Percentiles rank a stretch among this genome's conserved stretches.
Conservation (phyloP, 2,888 invertebrate species). For the Scelioninae gen. 2 region DNA sequence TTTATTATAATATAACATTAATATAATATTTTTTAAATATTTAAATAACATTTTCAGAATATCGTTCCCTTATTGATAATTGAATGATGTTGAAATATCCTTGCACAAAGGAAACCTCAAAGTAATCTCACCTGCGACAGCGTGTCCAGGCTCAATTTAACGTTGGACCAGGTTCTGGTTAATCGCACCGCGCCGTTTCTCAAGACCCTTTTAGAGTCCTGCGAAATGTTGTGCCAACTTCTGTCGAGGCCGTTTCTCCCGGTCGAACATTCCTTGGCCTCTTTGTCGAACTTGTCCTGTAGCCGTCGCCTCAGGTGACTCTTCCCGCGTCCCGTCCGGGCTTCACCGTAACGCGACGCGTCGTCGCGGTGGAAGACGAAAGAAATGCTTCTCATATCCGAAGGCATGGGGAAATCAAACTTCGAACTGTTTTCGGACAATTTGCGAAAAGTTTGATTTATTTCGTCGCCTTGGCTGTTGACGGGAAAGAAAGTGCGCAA, state of each 20-base stretch:
- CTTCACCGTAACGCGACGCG: conserved; percentile 61
- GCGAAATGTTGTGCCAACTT: conserved; percentile 75
- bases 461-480: too few relatives aligned
- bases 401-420: conserved; percentile 68
- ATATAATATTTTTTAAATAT: too few relatives aligned
- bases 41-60: too few relatives aligned
- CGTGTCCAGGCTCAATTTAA: conserved; percentile 81
- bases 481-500: too few relatives aligned
- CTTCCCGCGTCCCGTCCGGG: conserved; percentile 63
- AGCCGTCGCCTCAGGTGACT: conserved; percentile 70
- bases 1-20: too few relatives aligned
- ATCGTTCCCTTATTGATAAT: too few relatives aligned
- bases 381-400: conserved; percentile 73
- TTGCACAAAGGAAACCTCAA: too few relatives aligned
- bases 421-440: too few relatives aligned
- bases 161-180: conserved; percentile 81
- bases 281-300: conserved; percentile 73
- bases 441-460: too few relatives aligned
- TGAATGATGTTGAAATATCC: too few relatives aligned
- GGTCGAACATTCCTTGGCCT: conserved; percentile 52
- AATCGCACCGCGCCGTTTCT: conserved; percentile 83
- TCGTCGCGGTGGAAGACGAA: conserved; percentile 72
- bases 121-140: conserved; percentile 80
- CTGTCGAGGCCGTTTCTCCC: too few relatives aligned
- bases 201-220: conserved; percentile 80